Evolutionary conservation across 2,797 vertebrate genomes (phyloP).

Genomic region (Oreonectes daqikongensis): DNA sequence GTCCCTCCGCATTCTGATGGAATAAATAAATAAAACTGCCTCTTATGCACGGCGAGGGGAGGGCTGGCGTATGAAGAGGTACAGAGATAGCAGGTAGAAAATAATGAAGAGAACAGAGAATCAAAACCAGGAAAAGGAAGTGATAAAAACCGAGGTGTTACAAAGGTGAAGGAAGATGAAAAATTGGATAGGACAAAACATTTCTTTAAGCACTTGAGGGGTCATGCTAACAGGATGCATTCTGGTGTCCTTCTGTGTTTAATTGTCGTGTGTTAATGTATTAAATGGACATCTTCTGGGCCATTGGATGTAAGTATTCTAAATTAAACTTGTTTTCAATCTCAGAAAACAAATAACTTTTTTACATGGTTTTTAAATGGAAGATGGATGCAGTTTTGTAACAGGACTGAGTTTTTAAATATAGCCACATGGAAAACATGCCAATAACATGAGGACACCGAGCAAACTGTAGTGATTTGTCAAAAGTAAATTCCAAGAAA

Average conservation of each 20-base stretch:
- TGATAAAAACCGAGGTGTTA: not conserved
- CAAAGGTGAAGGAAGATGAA: not conserved
- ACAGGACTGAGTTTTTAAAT: no score
- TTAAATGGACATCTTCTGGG: no score
- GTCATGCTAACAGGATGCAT: not conserved
- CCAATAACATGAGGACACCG: no score
- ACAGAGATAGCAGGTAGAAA: conserved; percentile 45
- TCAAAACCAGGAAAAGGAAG: conserved; percentile 2
- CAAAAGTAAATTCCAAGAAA: no score
- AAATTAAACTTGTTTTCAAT: no score
- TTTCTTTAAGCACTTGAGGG: not conserved
- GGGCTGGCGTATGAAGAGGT: conserved; percentile 4
- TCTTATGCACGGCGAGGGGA: conserved; percentile 40
- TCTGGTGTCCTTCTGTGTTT: not conserved
- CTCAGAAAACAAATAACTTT: no score
- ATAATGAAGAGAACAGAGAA: conserved; percentile 37
- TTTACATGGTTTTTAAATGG: no score
- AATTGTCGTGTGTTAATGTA: not conserved
- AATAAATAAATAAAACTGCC: conserved; percentile 77
- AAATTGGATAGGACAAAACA: not conserved
- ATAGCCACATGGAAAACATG: no score
- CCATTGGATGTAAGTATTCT: no score
- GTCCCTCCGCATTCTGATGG: conserved; percentile 71
- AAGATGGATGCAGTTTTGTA: no score
- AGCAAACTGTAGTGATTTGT: no score